These are phyloP conservation scores for Ischnura elegans DNA, from an alignment of 2,888 invertebrate genomes.

Conservation along the genomic window DNA sequence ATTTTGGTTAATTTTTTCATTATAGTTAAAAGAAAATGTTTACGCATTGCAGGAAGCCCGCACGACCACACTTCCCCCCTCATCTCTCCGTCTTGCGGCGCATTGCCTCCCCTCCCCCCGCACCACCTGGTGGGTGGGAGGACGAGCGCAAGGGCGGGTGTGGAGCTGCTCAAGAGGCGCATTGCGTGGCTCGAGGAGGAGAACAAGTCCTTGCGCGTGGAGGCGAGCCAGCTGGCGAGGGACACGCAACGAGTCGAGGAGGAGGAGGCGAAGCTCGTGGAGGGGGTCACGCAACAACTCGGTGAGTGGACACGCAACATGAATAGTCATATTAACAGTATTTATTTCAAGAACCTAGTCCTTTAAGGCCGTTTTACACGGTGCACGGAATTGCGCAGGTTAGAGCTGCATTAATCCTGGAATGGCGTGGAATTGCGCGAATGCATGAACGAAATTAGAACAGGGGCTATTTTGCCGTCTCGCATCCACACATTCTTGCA, in stretches of 20 bases:
- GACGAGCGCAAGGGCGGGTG: slow-evolving; percentile 10
- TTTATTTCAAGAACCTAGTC: no score
- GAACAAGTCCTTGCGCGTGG: slow-evolving; percentile 89
- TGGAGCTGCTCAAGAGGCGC: slow-evolving; percentile 89
- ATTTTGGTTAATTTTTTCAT: no score
- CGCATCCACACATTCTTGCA: no score
- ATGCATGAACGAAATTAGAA: no score
- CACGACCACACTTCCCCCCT: neutral
- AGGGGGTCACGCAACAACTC: slow-evolving; percentile 92
- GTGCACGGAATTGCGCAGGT: no score
- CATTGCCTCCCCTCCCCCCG: neutral
- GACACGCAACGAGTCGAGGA: slow-evolving; percentile 94
- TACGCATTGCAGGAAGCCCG: slow-evolving; percentile 22
- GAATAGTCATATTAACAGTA: no score
- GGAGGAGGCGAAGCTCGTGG: slow-evolving; percentile 91
- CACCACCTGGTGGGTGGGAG: neutral
- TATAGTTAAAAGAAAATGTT: no score
- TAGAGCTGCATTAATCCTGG: no score
- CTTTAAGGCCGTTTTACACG: no score
- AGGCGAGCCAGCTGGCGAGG: slow-evolving; percentile 88
- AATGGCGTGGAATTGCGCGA: no score
- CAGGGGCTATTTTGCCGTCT: no score
- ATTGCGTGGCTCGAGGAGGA: slow-evolving; percentile 93
- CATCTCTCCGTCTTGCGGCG: neutral
- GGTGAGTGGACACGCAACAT: slow-evolving; percentile 80